Evolutionary conservation across 2,113 vertebrate species (phyloP), one percentile per base, ranked within the genome.

Genomic region (Alosa alosa): DNA sequence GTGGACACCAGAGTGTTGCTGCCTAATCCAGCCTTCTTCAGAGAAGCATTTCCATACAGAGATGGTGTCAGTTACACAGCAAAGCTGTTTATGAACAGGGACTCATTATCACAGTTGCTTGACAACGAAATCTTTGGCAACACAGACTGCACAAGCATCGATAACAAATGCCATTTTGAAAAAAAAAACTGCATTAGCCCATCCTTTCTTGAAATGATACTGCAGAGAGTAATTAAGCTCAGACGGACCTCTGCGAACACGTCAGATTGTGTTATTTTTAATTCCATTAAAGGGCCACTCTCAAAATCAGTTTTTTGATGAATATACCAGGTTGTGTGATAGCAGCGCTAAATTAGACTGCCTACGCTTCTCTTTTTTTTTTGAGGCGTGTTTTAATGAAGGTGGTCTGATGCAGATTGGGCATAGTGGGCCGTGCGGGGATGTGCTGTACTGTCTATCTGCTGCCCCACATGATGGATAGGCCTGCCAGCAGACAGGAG

Each of bases 371-470:
- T 78, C 72, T 75, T 72, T 50, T 91, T 89, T 91, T 85, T 91
- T 85, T 86, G 55, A 82, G 68, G 88, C 90, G 91, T 88, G 91
- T 78, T 93, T 91, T 93, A 93, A 93, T 91, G 91, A 92, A 90
- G 89, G 91, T 87, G 92, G 88, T 91, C 87, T 49, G 87, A 93
- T 93, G 93, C 91, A 92, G 90, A 93, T 92, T 90, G 82, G 85
- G 84, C 85, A 85, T 85, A 84, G 90, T 89, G 90, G 85, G 89
- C 89, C 86, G 86, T 36, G 85, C 81, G 89, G 89, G 90, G 88
- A 87, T 89, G 90, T 86, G 89, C 88, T 86, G 82, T 4, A 90
- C 50, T 87, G 84, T 85, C 47, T 90, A 90, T 92, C 90, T 88
- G 86, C 25, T 88, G 57, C 89, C 55, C 88, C 25, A 36, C 86